Evolutionary conservation across 2,888 invertebrate species (phyloP).

Genomic region (Eudemis profundana): DNA sequence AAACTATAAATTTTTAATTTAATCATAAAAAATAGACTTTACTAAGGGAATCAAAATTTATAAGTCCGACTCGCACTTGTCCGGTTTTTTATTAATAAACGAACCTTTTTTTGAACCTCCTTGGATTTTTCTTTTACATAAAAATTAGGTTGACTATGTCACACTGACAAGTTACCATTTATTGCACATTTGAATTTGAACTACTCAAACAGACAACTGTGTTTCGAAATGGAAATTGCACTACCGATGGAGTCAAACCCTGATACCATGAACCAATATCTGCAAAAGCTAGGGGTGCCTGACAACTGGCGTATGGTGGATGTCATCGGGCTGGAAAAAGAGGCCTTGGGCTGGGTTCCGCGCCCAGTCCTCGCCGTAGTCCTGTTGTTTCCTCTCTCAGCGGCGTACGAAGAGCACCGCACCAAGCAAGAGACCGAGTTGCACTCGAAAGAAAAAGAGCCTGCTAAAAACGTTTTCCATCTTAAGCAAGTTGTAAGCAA

Average conservation of each 20-base stretch:
- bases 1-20: too few species aligned
- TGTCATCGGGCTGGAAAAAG: constrained; percentile 95
- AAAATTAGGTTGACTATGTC: too few species aligned
- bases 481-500: constrained; percentile 95
- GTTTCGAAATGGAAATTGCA: constrained; percentile 60
- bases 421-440: constrained; percentile 87
- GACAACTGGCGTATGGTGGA: constrained; percentile 93
- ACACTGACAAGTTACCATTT: neutral
- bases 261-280: constrained; percentile 88
- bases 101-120: too few species aligned
- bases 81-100: too few species aligned
- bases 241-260: constrained; percentile 85
- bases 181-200: neutral
- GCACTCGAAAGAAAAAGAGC: constrained; percentile 80
- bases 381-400: constrained; percentile 93
- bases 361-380: constrained; percentile 94
- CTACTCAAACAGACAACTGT: neutral
- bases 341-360: constrained; percentile 93
- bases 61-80: too few species aligned
- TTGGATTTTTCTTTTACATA: too few species aligned
- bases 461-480: constrained; percentile 90
- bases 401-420: constrained; percentile 89
- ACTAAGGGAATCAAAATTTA: too few species aligned
- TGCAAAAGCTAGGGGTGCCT: constrained; percentile 92
- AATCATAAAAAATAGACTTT: too few species aligned